Evolutionary conservation across 1,140 invertebrate genomes (phyloP).

Genomic region (Bombus pyrosoma): DNA sequence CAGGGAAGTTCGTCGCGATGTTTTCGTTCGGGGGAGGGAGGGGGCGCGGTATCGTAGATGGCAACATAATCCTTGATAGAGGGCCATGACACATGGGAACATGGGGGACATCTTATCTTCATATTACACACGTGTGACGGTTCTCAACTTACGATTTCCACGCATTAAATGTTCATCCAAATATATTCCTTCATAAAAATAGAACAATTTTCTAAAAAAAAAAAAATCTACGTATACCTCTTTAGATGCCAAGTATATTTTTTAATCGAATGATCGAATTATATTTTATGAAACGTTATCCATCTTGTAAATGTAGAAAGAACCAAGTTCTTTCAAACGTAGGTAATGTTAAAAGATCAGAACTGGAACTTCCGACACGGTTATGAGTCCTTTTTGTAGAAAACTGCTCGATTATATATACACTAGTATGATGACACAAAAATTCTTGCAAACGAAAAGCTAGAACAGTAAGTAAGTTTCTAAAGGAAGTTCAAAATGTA

Average conservation of each 20-base stretch:
- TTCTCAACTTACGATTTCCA: slow-evolving; percentile 67
- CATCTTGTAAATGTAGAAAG: no score
- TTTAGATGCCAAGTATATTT: no score
- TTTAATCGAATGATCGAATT: no score
- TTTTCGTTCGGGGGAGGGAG: slow-evolving; percentile 69
- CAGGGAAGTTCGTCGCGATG: slow-evolving; percentile 74
- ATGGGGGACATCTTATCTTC: slow-evolving; percentile 81
- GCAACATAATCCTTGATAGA: slow-evolving; percentile 80
- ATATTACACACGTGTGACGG: slow-evolving; percentile 74
- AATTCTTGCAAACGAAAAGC: neutral
- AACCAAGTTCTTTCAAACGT: no score
- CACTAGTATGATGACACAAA: neutral
- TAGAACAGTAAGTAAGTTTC: neutral
- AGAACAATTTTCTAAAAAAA: neutral
- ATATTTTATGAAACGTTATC: no score
- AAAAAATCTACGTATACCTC: no score
- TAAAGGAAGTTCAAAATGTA: no score
- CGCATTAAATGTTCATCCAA: neutral
- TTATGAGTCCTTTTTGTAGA: no score
- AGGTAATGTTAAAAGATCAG: no score
- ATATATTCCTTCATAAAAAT: neutral
- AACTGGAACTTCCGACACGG: no score
- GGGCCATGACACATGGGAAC: slow-evolving; percentile 73
- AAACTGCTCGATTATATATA: neutral
- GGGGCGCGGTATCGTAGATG: slow-evolving; percentile 70